Base-by-base conservation (phyloP, 2,888 invertebrate species). In the Disparrhopalites patrizii region DNA sequence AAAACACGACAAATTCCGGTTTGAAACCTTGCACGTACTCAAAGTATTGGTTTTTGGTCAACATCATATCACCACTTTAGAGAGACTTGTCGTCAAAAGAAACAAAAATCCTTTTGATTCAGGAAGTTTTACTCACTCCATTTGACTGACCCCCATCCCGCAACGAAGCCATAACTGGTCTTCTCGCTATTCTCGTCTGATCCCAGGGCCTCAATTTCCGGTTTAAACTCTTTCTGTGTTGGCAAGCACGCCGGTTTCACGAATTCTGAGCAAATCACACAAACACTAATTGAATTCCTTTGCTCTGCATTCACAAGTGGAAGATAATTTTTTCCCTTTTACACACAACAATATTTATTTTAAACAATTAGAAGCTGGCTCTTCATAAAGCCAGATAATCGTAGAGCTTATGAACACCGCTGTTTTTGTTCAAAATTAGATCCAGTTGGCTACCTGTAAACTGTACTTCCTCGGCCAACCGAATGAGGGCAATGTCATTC, bases 401-500 rank as follows among this genome's bases (percentile, higher is more conserved):
- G n/a, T n/a, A n/a, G n/a, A n/a, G n/a, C n/a, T n/a, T n/a, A n/a
- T n/a, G n/a, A n/a, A n/a, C n/a, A n/a, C n/a, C n/a, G n/a, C n/a
- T n/a, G n/a, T n/a, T n/a, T n/a, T n/a, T n/a, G n/a, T n/a, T n/a
- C 8, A 40, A 61, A 5, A 43, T 15, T 43, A 43, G 36, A 15
- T n/a, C 36, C 36, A 36, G 7, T 36, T 7, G 7, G 36, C 50
- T 61, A 62, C 63, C 60, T 10, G 55, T 51, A 27, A 71, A 67
- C 4, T 57, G 33, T 15, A 73, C 68, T 10, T 69, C 67, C 20
- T 47, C 52, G 15, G 61, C 51, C 2, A 74, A 55, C 27, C 72
- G 57, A 28, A 74, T 70, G 2, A 74, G 56, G 13, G 73, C 70
- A 60, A 74, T 69, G 52, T 74, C 74, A 62, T 73, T 71, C 36